These are phyloP conservation scores for Ptychobarbus kaznakovi DNA, from an alignment of 2,797 vertebrate genomes.

Conservation along the genomic window DNA sequence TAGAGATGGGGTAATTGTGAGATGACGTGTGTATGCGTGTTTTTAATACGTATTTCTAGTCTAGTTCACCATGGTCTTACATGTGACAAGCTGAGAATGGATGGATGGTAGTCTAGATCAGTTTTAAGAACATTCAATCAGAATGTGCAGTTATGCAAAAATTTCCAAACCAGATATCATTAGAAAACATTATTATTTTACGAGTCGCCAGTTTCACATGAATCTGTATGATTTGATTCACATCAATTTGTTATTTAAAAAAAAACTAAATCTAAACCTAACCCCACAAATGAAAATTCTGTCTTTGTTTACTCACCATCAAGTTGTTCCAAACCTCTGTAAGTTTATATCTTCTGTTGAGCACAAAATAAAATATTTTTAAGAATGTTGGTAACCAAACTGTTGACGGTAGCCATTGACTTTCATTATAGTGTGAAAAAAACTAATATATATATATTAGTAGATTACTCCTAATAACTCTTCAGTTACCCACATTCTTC, in stretches of 20 bases:
- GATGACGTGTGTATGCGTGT: background rate
- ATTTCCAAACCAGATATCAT: background rate
- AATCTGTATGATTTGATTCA: background rate
- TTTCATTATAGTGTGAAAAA: too few relatives aligned
- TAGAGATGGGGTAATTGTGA: slow-evolving; percentile 19
- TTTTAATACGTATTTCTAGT: background rate
- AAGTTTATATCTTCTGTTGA: background rate
- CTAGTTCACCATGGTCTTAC: background rate
- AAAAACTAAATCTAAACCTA: background rate
- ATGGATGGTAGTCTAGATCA: background rate
- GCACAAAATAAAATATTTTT: background rate
- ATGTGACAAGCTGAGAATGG: background rate
- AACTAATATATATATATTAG: too few relatives aligned
- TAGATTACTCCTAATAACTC: too few relatives aligned
- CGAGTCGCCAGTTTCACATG: background rate
- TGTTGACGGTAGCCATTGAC: too few relatives aligned
- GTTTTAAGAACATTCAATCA: background rate
- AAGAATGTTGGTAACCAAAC: background rate
- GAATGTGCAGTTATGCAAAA: background rate
- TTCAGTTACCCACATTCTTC: background rate
- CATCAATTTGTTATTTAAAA: too few relatives aligned
- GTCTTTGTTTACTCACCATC: background rate
- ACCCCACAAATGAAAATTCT: background rate
- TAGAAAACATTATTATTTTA: background rate
- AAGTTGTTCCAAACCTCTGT: background rate